Conservation (phyloP, 2,888 invertebrate species). For the Laspeyria flexula region DNA sequence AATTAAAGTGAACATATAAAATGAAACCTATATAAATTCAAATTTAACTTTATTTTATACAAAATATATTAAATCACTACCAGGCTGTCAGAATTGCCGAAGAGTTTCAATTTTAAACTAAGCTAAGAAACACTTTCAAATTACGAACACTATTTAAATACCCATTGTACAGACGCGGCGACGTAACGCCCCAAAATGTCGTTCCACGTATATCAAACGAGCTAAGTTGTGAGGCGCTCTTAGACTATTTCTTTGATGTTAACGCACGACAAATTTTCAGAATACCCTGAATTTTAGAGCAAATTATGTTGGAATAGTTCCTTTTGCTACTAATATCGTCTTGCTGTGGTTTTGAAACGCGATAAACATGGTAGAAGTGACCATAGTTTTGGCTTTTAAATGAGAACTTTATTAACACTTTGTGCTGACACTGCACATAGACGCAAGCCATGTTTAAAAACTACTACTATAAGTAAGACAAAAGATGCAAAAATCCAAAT, state of each 20-base stretch:
- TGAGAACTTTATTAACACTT: too few relatives aligned
- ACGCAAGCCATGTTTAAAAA: too few relatives aligned
- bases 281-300: conserved; percentile 68
- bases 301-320: conserved; percentile 75
- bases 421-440: too few relatives aligned
- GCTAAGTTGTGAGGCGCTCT: conserved; percentile 40
- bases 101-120: background rate
- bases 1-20: too few relatives aligned
- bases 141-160: conserved; percentile 42
- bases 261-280: conserved; percentile 69
- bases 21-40: too few relatives aligned
- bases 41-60: too few relatives aligned
- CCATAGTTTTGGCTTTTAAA: conserved; percentile 11
- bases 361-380: conserved; percentile 39
- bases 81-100: background rate
- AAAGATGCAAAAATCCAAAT: too few relatives aligned
- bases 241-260: conserved; percentile 73
- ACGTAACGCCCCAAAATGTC: conserved; percentile 32
- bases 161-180: conserved; percentile 26
- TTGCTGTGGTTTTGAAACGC: conserved; percentile 41
- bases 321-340: conserved; percentile 57
- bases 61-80: too few relatives aligned
- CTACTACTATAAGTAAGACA: too few relatives aligned
- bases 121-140: conserved; percentile 14
- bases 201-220: conserved; percentile 52